A percentile compares a stretch with the other conserved stretches of the same genome.
Evolutionary conservation across 2,888 invertebrate species (phyloP).

Genomic region (Kuschelorhynchus macadamiae): DNA sequence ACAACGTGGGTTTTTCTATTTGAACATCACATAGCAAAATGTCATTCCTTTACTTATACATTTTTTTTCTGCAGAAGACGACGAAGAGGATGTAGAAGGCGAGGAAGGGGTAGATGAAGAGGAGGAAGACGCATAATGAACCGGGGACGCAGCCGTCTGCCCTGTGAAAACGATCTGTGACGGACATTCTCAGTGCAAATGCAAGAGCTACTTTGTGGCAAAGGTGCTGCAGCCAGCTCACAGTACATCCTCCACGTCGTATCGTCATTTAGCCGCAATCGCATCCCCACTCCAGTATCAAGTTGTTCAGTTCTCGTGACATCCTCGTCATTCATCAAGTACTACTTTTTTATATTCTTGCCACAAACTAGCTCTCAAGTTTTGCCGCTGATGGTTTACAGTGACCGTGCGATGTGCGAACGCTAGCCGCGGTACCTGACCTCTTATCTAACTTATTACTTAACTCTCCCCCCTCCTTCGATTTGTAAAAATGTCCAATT

Average conservation of each 20-base stretch:
- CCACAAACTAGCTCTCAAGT: slow-evolving; percentile 64
- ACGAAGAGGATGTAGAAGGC: slow-evolving; percentile 67
- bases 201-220: slow-evolving; percentile 53
- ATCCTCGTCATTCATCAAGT: slow-evolving; percentile 11
- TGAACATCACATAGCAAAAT: too few relatives aligned
- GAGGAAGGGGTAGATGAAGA: slow-evolving; percentile 68
- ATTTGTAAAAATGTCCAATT: slow-evolving; percentile 71
- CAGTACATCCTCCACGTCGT: slow-evolving; percentile 32
- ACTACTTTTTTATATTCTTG: slow-evolving; percentile 37
- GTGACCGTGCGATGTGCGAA: slow-evolving; percentile 62
- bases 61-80: slow-evolving; percentile 64
- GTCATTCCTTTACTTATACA: too few relatives aligned
- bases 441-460: slow-evolving; percentile 66
- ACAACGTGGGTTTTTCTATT: too few relatives aligned
- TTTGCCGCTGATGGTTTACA: slow-evolving; percentile 57
- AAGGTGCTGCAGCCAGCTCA: slow-evolving; percentile 33
- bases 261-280: slow-evolving; percentile 35
- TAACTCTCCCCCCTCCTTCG: slow-evolving; percentile 65
- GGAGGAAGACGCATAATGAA: slow-evolving; percentile 68
- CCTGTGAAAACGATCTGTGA: slow-evolving; percentile 54
- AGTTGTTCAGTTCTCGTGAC: slow-evolving; percentile 38
- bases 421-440: slow-evolving; percentile 65
- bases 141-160: slow-evolving; percentile 57
- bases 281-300: slow-evolving; percentile 34
- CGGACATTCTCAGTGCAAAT: slow-evolving; percentile 51